phyloP scores from a whole-genome alignment of 1,140 invertebrate species.

The Octopus bimaculoides region DNA sequence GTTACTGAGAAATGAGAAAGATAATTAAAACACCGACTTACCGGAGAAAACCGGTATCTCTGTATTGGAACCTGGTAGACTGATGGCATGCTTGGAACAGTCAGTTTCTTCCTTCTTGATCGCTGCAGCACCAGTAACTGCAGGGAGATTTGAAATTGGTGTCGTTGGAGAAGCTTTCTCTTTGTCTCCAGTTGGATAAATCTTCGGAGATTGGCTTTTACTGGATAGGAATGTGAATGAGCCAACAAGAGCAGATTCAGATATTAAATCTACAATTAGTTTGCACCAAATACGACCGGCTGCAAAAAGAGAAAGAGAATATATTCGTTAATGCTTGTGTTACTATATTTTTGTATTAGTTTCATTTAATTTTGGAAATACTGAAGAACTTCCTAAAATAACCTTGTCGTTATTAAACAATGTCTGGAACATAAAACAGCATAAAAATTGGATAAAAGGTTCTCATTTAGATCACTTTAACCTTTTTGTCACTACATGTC shows the following conservation, averaged over 20 bases:
- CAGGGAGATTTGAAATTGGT: not conserved
- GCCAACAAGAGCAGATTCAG: slow-evolving; percentile 42
- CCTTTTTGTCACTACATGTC: too few species aligned
- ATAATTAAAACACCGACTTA: not conserved
- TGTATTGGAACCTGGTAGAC: not conserved
- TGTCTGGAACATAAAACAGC: too few species aligned
- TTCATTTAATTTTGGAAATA: too few species aligned
- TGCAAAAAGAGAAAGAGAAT: slow-evolving; percentile 25
- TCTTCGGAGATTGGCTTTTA: slow-evolving; percentile 22
- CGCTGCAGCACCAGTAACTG: slow-evolving; percentile 13
- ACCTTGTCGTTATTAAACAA: too few species aligned
- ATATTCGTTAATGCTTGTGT: not conserved
- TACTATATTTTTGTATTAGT: too few species aligned
- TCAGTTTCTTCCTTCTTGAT: slow-evolving; percentile 6
- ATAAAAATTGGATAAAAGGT: too few species aligned
- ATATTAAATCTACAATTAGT: slow-evolving; percentile 39
- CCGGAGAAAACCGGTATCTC: slow-evolving; percentile 9
- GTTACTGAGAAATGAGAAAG: not conserved
- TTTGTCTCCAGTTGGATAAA: slow-evolving; percentile 21
- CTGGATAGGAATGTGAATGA: slow-evolving; percentile 37
- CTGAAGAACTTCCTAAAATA: too few species aligned
- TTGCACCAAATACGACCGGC: slow-evolving; percentile 54
- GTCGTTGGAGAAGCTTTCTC: slow-evolving; percentile 18
- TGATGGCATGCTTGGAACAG: not conserved
- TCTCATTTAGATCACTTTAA: too few species aligned